These are phyloP conservation scores for Chionoecetes opilio DNA, from an alignment of 1,140 invertebrate species.

Conservation along the genomic window DNA sequence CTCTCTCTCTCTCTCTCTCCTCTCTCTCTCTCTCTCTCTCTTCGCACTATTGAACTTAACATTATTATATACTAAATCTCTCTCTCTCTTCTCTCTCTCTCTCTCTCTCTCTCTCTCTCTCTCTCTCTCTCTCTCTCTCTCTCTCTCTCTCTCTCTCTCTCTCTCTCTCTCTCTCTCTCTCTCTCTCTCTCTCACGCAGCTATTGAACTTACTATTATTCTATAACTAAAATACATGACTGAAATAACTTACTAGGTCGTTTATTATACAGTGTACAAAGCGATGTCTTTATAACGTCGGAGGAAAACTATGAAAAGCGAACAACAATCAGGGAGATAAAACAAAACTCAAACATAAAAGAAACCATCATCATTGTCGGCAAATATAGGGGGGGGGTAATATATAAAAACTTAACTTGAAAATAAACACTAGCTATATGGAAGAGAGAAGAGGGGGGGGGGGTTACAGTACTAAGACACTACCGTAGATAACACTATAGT, in stretches of 20 bases:
- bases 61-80: no score
- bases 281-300: background rate
- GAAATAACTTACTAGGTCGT: background rate
- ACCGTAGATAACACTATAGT: no score
- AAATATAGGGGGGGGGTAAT: background rate
- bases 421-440: background rate
- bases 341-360: background rate
- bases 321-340: no score
- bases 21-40: no score
- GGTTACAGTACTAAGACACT: no score
- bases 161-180: background rate
- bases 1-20: no score
- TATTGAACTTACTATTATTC: background rate
- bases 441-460: background rate
- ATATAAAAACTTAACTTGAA: background rate
- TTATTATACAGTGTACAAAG: constrained; percentile 1
- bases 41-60: no score
- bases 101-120: no score
- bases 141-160: constrained; percentile 27
- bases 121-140: constrained; percentile 18
- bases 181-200: background rate
- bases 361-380: background rate
- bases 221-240: constrained; percentile 7
- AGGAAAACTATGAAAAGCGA: background rate
- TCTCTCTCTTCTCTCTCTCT: no score